Conservation (phyloP, 2,888 invertebrate genomes). For the Oscheius sp. region DNA sequence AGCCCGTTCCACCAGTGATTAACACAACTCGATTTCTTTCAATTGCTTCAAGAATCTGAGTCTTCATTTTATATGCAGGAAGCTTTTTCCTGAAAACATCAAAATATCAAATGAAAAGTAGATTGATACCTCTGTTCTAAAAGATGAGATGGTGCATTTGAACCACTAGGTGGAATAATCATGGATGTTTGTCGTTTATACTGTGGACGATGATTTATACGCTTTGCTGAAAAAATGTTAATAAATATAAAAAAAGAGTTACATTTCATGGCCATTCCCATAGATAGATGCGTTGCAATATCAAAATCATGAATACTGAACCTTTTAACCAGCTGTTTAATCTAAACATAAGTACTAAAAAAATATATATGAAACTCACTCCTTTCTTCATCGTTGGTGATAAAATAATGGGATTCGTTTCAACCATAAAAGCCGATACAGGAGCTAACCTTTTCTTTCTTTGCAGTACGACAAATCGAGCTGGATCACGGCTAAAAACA, state of each 20-base stretch:
- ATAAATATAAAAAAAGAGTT: neutral
- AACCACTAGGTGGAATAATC: neutral
- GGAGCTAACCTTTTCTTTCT: neutral
- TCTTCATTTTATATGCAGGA: conserved; percentile 46
- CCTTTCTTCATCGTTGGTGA: neutral
- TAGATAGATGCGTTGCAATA: neutral
- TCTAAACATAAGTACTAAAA: neutral
- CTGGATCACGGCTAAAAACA: conserved; percentile 9
- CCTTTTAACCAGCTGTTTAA: neutral
- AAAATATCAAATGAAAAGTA: no score
- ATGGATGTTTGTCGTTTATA: neutral
- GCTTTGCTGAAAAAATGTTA: conserved; percentile 4
- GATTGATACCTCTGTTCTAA: neutral
- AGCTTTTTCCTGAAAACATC: conserved; percentile 45
- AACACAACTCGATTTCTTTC: conserved; percentile 43
- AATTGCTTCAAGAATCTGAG: conserved; percentile 48
- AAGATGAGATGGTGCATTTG: neutral
- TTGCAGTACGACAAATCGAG: neutral
- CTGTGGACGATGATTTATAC: neutral
- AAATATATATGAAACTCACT: neutral
- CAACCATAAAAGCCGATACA: neutral
- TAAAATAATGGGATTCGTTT: neutral
- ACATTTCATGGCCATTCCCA: neutral
- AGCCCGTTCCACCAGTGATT: conserved; percentile 64
- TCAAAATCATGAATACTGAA: neutral